Evolutionary conservation across 2,888 invertebrate genomes (phyloP).

Genomic region (Bursaphelenchus okinawaensis): DNA sequence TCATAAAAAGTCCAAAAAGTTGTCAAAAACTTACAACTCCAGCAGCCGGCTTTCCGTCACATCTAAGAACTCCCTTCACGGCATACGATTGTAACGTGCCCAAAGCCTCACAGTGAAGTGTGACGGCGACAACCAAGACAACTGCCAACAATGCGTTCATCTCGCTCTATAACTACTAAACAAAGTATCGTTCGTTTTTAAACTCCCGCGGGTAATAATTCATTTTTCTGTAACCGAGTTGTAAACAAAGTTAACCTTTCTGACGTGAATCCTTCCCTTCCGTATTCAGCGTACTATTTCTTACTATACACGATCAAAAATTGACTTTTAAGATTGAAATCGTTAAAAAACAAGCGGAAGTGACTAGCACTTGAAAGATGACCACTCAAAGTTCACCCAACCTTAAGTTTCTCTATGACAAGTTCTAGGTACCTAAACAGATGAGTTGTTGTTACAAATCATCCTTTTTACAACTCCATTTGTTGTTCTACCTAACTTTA

Average conservation of each 20-base stretch:
- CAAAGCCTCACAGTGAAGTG: not conserved
- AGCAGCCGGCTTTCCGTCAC: conserved; percentile 9
- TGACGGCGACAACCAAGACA: not conserved
- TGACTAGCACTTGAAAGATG: too few species aligned
- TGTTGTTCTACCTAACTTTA: too few species aligned
- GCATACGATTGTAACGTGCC: conserved; percentile 7
- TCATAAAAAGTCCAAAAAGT: not conserved
- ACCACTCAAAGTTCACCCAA: too few species aligned
- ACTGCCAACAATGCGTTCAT: not conserved
- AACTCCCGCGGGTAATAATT: not conserved
- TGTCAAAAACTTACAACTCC: not conserved
- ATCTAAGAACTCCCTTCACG: conserved; percentile 2
- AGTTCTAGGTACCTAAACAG: too few species aligned
- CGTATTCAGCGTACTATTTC: too few species aligned
- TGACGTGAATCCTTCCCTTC: too few species aligned
- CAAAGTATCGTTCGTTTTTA: not conserved
- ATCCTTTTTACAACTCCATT: too few species aligned
- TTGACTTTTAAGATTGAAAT: too few species aligned
- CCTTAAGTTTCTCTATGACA: too few species aligned
- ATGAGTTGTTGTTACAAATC: too few species aligned
- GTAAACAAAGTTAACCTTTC: not conserved
- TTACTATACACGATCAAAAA: not conserved
- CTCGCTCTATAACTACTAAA: not conserved
- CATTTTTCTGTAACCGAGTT: not conserved
- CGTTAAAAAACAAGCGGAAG: too few species aligned